Conservation (phyloP, 2,797 vertebrate genomes). For the Enteromius argenteus region DNA sequence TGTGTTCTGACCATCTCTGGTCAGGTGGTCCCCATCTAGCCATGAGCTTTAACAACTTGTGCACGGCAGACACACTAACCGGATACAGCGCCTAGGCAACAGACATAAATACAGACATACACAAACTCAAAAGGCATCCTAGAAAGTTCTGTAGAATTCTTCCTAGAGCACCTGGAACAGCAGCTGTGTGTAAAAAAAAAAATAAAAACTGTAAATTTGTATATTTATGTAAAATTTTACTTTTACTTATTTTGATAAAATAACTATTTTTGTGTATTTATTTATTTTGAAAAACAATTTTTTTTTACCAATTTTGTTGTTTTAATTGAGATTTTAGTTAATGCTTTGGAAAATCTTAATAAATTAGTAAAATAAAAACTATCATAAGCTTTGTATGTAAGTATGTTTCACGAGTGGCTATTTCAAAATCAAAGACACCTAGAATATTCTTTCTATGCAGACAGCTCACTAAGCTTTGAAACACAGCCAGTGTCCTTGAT, state of each 20-base stretch:
- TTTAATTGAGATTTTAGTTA: neutral
- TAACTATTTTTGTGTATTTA: neutral
- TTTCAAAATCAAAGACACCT: neutral
- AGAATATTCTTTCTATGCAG: neutral
- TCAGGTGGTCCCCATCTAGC: slow-evolving; percentile 25
- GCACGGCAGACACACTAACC: neutral
- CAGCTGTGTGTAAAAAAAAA: neutral
- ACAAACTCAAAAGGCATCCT: neutral
- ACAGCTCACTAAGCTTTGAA: neutral
- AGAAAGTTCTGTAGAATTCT: slow-evolving; percentile 5
- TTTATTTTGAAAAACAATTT: neutral
- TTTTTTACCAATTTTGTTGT: neutral
- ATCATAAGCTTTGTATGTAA: neutral
- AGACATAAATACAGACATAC: slow-evolving; percentile 28
- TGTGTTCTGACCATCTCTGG: slow-evolving; percentile 9
- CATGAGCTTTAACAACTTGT: slow-evolving; percentile 24
- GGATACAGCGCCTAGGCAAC: slow-evolving; percentile 29
- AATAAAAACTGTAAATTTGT: neutral
- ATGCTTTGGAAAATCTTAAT: neutral
- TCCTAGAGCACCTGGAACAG: neutral
- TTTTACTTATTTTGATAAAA: neutral
- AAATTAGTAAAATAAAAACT: neutral
- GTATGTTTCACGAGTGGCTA: neutral
- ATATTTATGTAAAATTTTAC: neutral
- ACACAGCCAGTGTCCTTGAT: slow-evolving; percentile 7